Base-by-base conservation (phyloP, 2,888 invertebrate species). In the Apamea sordens region DNA sequence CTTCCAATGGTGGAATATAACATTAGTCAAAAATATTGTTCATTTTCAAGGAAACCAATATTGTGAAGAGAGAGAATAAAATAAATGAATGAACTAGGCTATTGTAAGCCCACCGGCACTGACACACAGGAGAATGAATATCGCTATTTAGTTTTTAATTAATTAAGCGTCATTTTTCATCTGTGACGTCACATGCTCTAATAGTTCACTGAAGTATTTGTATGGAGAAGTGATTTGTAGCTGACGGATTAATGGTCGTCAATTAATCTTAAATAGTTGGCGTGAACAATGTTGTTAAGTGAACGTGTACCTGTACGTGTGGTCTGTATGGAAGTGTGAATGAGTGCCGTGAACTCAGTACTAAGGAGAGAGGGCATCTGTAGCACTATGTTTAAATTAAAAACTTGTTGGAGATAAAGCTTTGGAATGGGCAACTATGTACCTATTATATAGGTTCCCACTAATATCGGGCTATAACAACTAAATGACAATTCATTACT, bases 191-290 rank as follows among this genome's bases (percentile, higher is more conserved):
- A 84, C 28, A 32, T n/a, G 56, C 61, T 56, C 77, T 65, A 63
- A 24, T 63, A 63, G 73, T 21, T 59, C n/a, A 67, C 56, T 74
- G 67, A 74, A 72, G 44, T 85, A 77, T 86, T 73, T 76, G 77
- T 64, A 53, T 41, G n/a, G 36, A 28, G 44, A 44, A 65, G 67
- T 65, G 74, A 84, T 84, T 50, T 44, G 77, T 15, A 32, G 71
- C 56, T 53, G 86, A 83, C 76, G 68, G 75, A 81, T 63, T 80
- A 80, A 85, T 72, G 71, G 18, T 24, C 44, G 15, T 53, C 10
- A 36, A 75, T 85, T 76, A 82, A 41, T 82, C 36, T 68, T 13
- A 76, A 74, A 70, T 74, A 74, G 82, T 77, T 74, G 15, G 36
- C n/a, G 86, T 69, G 74, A 86, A 82, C 71, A 74, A 65, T 69